Conservation (phyloP, 2,888 invertebrate genomes). For the Mellilla xanthometata region DNA sequence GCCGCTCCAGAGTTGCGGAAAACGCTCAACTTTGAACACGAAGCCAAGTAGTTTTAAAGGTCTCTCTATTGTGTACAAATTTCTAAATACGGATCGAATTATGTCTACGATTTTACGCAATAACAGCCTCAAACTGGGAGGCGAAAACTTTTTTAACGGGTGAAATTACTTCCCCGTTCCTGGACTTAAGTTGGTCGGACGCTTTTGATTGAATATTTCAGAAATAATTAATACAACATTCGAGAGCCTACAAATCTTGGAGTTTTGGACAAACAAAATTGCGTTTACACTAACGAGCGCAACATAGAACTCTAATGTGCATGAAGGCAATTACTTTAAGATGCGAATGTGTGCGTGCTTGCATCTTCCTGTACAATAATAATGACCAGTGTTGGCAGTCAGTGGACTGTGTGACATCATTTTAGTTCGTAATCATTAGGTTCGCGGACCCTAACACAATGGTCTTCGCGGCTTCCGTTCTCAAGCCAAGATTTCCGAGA, state of each 20-base stretch:
- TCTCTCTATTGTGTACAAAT: slow-evolving; percentile 38
- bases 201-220: slow-evolving; percentile 24
- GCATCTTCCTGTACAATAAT: slow-evolving; percentile 27
- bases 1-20: slow-evolving; percentile 5
- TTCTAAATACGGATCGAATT: slow-evolving; percentile 40
- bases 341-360: slow-evolving; percentile 22
- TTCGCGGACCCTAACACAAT: slow-evolving; percentile 29
- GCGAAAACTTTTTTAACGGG: slow-evolving; percentile 39
- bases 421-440: slow-evolving; percentile 33
- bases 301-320: slow-evolving; percentile 17
- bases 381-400: slow-evolving; percentile 29
- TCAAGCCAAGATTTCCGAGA: slow-evolving; percentile 22
- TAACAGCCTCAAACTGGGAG: slow-evolving; percentile 30
- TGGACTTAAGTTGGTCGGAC: slow-evolving; percentile 41
- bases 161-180: slow-evolving; percentile 38
- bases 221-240: slow-evolving; percentile 21
- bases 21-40: slow-evolving; percentile 23
- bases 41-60: slow-evolving; percentile 32
- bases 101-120: slow-evolving; percentile 36
- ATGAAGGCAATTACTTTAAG: slow-evolving; percentile 34
- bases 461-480: slow-evolving; percentile 29
- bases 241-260: slow-evolving; percentile 3
- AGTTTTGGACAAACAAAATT: slow-evolving; percentile 15
- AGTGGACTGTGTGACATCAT: slow-evolving; percentile 36
- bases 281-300: slow-evolving; percentile 14